Conservation (phyloP, 2,113 vertebrate species). For the Phrynosoma blainvillii region DNA sequence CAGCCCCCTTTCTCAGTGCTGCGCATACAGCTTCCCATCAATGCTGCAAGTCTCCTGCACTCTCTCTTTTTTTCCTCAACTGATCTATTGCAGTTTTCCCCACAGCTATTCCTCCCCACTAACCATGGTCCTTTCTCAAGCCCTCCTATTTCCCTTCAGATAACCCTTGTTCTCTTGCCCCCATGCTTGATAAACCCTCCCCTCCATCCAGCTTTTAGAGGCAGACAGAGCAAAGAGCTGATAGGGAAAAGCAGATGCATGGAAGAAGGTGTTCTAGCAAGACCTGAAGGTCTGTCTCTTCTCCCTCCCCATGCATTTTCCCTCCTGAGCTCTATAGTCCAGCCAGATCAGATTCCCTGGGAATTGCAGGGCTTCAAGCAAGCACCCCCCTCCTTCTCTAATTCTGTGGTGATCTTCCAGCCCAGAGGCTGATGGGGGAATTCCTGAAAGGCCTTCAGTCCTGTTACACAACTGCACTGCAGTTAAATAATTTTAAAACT, state of each 20-base stretch:
- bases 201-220: not conserved
- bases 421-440: conserved; percentile 32
- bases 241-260: not conserved
- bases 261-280: not conserved
- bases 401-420: not conserved
- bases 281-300: not conserved
- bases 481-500: conserved; percentile 12
- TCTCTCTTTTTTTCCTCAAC: not conserved
- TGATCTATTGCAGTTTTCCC: not conserved
- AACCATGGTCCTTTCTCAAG: not conserved
- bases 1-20: conserved; percentile 21
- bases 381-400: not conserved
- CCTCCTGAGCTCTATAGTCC: not conserved
- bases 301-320: not conserved
- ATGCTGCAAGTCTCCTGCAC: not conserved
- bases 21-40: conserved; percentile 8
- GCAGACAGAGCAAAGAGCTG: not conserved
- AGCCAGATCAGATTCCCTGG: conserved; percentile 8
- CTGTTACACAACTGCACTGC: conserved; percentile 38
- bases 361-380: not conserved
- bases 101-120: not conserved
- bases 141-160: not conserved
- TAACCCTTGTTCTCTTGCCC: conserved; percentile 9
- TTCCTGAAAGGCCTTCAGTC: conserved; percentile 41
- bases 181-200: not conserved